Conservation (phyloP, 1,140 invertebrate species). For the Trichonephila clavata region DNA sequence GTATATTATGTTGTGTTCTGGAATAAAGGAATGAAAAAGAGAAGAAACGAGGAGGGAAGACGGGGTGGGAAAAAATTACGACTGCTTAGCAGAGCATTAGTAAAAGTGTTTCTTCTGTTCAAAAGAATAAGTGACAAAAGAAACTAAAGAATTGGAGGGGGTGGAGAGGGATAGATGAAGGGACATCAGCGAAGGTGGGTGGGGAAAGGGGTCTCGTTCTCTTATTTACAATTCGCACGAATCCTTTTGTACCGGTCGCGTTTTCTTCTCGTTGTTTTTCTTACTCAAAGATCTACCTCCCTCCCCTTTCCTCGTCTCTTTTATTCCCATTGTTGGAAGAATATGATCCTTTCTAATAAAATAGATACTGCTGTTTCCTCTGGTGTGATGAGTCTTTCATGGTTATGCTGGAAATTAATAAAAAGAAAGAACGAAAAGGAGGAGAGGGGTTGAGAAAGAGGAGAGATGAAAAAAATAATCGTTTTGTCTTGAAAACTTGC, state of each 20-base stretch:
- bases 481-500: slow-evolving; percentile 58
- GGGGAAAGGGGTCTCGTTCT: background rate
- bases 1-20: slow-evolving; percentile 69
- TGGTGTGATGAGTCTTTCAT: background rate
- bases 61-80: slow-evolving; percentile 51
- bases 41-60: background rate
- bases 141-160: background rate
- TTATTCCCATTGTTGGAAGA: slow-evolving; percentile 24
- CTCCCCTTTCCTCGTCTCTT: background rate
- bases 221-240: slow-evolving; percentile 66
- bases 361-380: slow-evolving; percentile 12
- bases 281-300: slow-evolving; percentile 13
- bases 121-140: slow-evolving; percentile 62
- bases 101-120: slow-evolving; percentile 65
- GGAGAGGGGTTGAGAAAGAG: background rate
- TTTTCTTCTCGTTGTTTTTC: slow-evolving; percentile 49
- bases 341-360: slow-evolving; percentile 66
- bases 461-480: background rate
- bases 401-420: slow-evolving; percentile 13
- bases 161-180: background rate
- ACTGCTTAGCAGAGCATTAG: slow-evolving; percentile 74
- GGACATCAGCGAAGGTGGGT: background rate
- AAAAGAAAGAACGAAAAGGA: background rate
- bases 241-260: slow-evolving; percentile 27
- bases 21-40: slow-evolving; percentile 23